A percentile compares a stretch with the other conserved stretches of the same genome.
Conservation (phyloP, 2,888 invertebrate species). For the Lasioglossum figueresi region DNA sequence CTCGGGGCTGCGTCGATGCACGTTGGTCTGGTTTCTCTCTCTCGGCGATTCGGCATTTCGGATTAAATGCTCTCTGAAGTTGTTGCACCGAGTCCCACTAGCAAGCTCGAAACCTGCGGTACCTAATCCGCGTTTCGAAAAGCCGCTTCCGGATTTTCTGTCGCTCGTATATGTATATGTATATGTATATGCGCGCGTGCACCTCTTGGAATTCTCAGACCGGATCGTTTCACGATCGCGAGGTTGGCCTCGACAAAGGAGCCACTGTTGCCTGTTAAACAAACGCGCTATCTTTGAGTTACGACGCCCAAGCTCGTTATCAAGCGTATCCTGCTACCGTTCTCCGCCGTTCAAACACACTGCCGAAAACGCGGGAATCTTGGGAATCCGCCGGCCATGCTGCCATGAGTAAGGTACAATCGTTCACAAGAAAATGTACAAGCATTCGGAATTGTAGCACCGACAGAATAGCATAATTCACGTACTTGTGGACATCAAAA, state of each 20-base stretch:
- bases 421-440: background rate
- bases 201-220: conserved; percentile 18
- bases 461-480: no score
- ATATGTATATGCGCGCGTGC: background rate
- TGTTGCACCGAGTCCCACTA: conserved; percentile 31
- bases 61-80: conserved; percentile 74
- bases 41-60: conserved; percentile 68
- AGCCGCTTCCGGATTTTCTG: conserved; percentile 52
- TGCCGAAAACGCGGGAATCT: conserved; percentile 49
- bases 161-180: background rate
- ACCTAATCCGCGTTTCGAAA: background rate
- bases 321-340: conserved; percentile 78
- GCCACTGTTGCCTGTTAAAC: conserved; percentile 61
- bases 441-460: background rate
- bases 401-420: background rate
- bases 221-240: conserved; percentile 34
- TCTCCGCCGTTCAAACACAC: conserved; percentile 65
- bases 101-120: background rate
- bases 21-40: conserved; percentile 42
- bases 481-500: no score
- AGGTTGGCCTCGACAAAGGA: conserved; percentile 66
- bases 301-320: conserved; percentile 72
- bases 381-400: background rate
- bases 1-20: conserved; percentile 73
- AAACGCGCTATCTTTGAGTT: conserved; percentile 77